Base-by-base conservation (phyloP, 2,888 invertebrate genomes). In the Nesidiocoris tenuis region DNA sequence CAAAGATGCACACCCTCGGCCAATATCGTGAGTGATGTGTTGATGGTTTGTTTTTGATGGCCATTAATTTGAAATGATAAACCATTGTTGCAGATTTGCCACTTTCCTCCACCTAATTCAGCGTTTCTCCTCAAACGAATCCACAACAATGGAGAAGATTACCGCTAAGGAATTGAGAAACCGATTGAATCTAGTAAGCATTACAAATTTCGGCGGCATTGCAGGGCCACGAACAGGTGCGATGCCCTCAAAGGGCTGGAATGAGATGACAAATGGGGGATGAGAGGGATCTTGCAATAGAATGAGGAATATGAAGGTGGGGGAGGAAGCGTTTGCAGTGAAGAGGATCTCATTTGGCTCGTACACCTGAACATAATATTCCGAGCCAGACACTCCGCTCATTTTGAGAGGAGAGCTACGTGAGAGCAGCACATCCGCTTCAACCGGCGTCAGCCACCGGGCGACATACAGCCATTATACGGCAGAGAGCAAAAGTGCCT, bases 361-460 rank as follows among this genome's bases (percentile, higher is more conserved):
- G 55, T 18, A 55, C 67, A 67, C 67, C 67, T 67, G 55, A 54
- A 67, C 67, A 67, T 67, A 54, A 67, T 67, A 67, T 67, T 67
- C 54, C 67, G 54, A 55, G 54, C 21, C 67, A 67, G 67, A 55
- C 54, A 67, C 67, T 39, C 39, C 21, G 67, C 67, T 67, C 67
- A 67, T 67, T 67, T 39, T n/a, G 55, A 21, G 12, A 3, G 39
- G 12, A 12, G 55, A 16, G 67, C 18, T 55, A 67, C 67, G 67
- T 67, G 67, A 67, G 39, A 3, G 39, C 39, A 3, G 39, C 39
- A 39, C 39, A 39, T 39, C 39, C 39, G 39, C 39, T 12, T 39
- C 39, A 39, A 12, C 12, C 39, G 39, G 39, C 39, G 39, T 3
- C 39, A 12, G 39, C 3, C 5, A 39, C 12, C 39, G 39, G 39